phyloP scores from a whole-genome alignment of 2,113 vertebrate species.

The Morphnarchus princeps region DNA sequence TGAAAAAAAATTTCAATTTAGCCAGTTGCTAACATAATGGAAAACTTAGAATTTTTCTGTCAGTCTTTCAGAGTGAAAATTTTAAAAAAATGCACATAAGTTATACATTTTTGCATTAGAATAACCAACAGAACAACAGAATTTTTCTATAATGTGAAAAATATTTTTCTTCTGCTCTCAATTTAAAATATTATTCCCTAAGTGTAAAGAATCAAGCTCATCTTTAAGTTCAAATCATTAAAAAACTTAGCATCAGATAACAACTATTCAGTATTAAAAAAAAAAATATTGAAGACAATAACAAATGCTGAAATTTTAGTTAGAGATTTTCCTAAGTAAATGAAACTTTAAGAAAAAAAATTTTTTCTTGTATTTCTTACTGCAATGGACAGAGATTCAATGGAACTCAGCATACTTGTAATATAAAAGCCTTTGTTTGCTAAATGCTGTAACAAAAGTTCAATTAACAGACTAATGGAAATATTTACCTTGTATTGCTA shows the following conservation, averaged over 20 bases:
- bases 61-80: neutral
- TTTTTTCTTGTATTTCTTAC: neutral
- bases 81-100: neutral
- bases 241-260: neutral
- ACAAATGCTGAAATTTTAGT: neutral
- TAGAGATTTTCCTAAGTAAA: neutral
- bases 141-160: neutral
- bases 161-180: neutral
- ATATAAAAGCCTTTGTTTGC: neutral
- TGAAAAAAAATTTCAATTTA: neutral
- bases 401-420: neutral
- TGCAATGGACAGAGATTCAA: neutral
- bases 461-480: neutral
- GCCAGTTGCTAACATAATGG: neutral
- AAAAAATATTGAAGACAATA: neutral
- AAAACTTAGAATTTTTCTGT: neutral
- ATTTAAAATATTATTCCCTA: neutral
- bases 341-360: neutral
- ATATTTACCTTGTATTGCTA: neutral
- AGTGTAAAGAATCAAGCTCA: neutral
- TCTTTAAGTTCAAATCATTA: neutral
- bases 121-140: neutral
- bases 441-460: neutral
- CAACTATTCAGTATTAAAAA: neutral
- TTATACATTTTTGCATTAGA: neutral